These are phyloP conservation scores for Oedothorax gibbosus DNA, from an alignment of 1,140 invertebrate genomes.

Conservation along the genomic window DNA sequence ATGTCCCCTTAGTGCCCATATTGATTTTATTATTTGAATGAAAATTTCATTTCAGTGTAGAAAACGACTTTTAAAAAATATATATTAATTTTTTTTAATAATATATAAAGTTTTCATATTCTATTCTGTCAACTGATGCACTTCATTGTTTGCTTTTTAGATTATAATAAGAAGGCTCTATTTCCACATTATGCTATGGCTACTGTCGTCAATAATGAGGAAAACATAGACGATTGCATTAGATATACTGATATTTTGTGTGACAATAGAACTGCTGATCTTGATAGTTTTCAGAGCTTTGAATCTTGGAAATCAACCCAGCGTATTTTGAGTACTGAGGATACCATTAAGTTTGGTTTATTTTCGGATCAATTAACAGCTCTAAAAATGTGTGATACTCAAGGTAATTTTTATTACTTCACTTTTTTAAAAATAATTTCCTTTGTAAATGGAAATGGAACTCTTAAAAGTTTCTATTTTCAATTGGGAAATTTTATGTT, in stretches of 20 bases:
- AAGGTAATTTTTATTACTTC: conserved; percentile 7
- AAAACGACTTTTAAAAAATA: too few relatives aligned
- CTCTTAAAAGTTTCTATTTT: too few relatives aligned
- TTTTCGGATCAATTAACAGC: conserved; percentile 21
- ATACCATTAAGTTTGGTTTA: conserved; percentile 16
- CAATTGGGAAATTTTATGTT: too few relatives aligned
- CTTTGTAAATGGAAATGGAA: too few relatives aligned
- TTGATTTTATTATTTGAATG: too few relatives aligned
- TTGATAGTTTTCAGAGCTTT: background rate
- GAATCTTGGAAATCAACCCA: background rate
- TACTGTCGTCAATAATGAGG: background rate
- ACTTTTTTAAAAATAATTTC: too few relatives aligned
- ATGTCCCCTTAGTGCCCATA: too few relatives aligned
- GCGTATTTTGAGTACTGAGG: background rate
- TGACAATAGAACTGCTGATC: background rate
- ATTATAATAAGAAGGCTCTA: background rate
- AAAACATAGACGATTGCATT: conserved; percentile 5
- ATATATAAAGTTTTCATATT: too few relatives aligned
- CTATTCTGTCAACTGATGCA: too few relatives aligned
- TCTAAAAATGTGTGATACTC: conserved; percentile 17
- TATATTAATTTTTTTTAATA: background rate
- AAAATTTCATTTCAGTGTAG: too few relatives aligned
- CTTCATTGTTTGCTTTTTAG: background rate
- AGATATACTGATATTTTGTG: conserved; percentile 4
- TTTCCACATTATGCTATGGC: background rate